These are phyloP conservation scores for Orthosia incerta DNA, from an alignment of 2,888 invertebrate genomes.

Conservation along the genomic window DNA sequence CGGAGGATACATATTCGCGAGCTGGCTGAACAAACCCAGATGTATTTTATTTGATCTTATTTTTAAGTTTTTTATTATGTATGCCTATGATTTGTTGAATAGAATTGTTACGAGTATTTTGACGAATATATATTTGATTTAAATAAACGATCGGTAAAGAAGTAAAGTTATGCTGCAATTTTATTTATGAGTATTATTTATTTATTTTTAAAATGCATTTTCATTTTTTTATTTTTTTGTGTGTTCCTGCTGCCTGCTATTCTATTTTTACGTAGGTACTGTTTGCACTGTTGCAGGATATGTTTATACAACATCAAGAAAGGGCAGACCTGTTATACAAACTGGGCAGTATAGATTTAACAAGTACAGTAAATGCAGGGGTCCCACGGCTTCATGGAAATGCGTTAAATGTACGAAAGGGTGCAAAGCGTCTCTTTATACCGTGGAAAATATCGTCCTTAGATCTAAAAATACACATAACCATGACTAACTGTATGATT, in stretches of 20 bases:
- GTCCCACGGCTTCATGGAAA: slow-evolving; percentile 53
- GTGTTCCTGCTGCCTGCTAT: background rate
- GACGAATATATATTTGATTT: background rate
- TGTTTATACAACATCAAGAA: slow-evolving; percentile 21
- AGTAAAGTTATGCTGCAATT: background rate
- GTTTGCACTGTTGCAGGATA: slow-evolving; percentile 12
- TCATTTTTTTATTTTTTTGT: background rate
- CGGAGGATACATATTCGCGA: no score
- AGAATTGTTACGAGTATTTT: no score
- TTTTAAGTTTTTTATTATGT: no score
- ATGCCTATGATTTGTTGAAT: background rate
- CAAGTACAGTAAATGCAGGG: slow-evolving; percentile 59
- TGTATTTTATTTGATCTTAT: no score
- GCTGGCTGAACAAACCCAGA: no score
- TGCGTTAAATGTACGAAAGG: slow-evolving; percentile 36
- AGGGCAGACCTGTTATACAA: slow-evolving; percentile 52
- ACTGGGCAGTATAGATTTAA: slow-evolving; percentile 68
- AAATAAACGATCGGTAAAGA: slow-evolving; percentile 6
- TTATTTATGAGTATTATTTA: background rate
- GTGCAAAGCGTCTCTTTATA: slow-evolving; percentile 31
- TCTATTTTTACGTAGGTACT: background rate
- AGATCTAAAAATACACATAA: slow-evolving; percentile 52
- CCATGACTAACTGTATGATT: slow-evolving; percentile 7
- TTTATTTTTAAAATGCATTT: slow-evolving; percentile 1
- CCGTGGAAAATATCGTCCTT: slow-evolving; percentile 52